Evolutionary conservation across 2,888 invertebrate species (phyloP), one percentile per base, ranked within the genome.

Genomic region (Therioaphis trifolii): DNA sequence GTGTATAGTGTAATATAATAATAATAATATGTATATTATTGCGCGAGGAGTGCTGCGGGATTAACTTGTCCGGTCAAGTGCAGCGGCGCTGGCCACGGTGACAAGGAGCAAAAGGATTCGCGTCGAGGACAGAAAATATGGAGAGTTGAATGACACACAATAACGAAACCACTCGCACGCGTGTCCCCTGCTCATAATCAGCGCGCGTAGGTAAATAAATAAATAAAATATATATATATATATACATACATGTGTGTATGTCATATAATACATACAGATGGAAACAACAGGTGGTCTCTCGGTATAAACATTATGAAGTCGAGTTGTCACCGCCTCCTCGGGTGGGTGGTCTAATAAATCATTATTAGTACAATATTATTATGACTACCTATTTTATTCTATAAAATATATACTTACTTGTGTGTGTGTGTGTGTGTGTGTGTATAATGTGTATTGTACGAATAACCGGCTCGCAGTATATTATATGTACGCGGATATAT

Each of bases 141-240:
- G 35, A 35, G 77, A 78, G 77, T 77, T 77, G 63, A 77, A 77
- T 27, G 77, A 77, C 77, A 49, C 29, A 29, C 69, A n/a, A 77
- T 21, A 27, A 18, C 43, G 24, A 43, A 15, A 46, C 46, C 46
- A n/a, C n/a, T n/a, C n/a, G 46, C 46, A 12, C 46, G 46, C 46
- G 58, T 21, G 58, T 58, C 58, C 21, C 9, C n/a, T 58, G 24
- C 24, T 24, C 58, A 7, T 58, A 58, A 58, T 21, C 21, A 11
- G 58, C 24, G 21, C 58, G 11, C n/a, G 58, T 58, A 21, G 12
- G 21, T 24, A 21, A n/a, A 58, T 21, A 58, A 21, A 58, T 21
- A 55, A 18, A 55, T 55, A 4, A 18, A n/a, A 7, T 18, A 1
- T 11, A 55, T 21, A 2, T 21, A 9, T 21, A 27, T 55, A 35